Base-by-base conservation (phyloP, 35 echinoderm and acorn worm genomes). In the Chiridota heheva region DNA sequence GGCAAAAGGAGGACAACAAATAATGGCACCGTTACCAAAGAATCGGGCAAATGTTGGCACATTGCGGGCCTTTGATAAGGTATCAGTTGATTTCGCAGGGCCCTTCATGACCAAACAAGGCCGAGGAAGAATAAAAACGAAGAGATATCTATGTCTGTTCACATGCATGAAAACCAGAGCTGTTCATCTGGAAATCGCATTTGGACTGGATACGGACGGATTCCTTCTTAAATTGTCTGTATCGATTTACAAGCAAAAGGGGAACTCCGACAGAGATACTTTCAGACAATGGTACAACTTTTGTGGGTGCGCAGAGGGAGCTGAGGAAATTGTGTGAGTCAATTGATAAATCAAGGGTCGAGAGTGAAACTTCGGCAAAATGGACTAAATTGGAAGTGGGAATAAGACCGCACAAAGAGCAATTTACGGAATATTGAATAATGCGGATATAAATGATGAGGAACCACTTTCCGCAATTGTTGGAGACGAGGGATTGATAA, bases 151-250 rank as follows among this genome's bases (percentile, higher is more conserved):
- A 32, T 81, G 78, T 46, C 44, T 81, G 8, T 81, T 66, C 13
- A 81, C 78, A 0, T 81, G 78, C 22, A 33, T 67, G 42, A 18
- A 35, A 13, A 81, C 78, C 1, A 42, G 75, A 37, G 75, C 75
- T 20, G 78, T 81, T 0, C 78, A 81, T 41, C 36, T 81, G 28
- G 78, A 81, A 42, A 67, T 67, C 2, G 78, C 78, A 12, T 81
- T 65, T 26, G 40, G 78, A 4, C n/a, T 81, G 38, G 78, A 67
- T 25, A 81, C 78, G 1, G 29, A 77, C 36, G 7, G 63, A 69
- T 51, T 83, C 64, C 5, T 83, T 68, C 35, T n/a, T 83, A 7
- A 69, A 70, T 37, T 58, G 29, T 5, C 41, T 70, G 1, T 41
- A 38, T 31, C 40, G 63, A 15, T 83, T 83, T 45, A 83, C 62